These are phyloP conservation scores for Myotis findleyi DNA, from an alignment of 2,797 vertebrate genomes.

Conservation along the genomic window DNA sequence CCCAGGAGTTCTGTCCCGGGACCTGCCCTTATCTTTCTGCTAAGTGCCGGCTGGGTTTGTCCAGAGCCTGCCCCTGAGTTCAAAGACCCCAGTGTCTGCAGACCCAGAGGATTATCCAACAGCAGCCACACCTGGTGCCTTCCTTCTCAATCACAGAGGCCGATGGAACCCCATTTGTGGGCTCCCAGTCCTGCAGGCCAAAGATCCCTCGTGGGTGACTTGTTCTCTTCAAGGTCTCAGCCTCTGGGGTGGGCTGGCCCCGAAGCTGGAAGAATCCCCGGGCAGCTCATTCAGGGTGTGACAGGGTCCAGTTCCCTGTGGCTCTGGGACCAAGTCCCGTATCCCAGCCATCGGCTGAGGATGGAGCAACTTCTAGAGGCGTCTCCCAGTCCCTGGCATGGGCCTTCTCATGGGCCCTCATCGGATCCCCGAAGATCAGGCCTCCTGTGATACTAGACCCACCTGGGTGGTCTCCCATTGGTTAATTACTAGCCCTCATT, in stretches of 20 bases:
- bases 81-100: too few species aligned
- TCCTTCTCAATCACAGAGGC: fast-evolving
- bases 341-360: background rate
- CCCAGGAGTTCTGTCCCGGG: background rate
- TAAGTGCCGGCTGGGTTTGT: fast-evolving
- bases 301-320: too few species aligned
- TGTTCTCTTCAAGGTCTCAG: background rate
- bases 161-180: fast-evolving
- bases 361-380: background rate
- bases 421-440: fast-evolving
- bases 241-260: background rate
- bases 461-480: too few species aligned
- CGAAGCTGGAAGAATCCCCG: fast-evolving
- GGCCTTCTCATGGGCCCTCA: background rate
- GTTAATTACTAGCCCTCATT: background rate
- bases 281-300: background rate
- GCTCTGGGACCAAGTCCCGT: background rate
- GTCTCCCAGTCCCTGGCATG: too few species aligned
- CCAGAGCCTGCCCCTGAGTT: background rate
- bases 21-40: background rate
- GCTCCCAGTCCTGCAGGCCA: background rate
- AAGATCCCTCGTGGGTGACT: fast-evolving
- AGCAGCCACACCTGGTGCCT: background rate
- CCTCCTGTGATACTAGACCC: fast-evolving
- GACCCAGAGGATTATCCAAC: background rate